These are phyloP conservation scores for Lathamus discolor DNA, from an alignment of 2,113 vertebrate genomes.

Conservation along the genomic window DNA sequence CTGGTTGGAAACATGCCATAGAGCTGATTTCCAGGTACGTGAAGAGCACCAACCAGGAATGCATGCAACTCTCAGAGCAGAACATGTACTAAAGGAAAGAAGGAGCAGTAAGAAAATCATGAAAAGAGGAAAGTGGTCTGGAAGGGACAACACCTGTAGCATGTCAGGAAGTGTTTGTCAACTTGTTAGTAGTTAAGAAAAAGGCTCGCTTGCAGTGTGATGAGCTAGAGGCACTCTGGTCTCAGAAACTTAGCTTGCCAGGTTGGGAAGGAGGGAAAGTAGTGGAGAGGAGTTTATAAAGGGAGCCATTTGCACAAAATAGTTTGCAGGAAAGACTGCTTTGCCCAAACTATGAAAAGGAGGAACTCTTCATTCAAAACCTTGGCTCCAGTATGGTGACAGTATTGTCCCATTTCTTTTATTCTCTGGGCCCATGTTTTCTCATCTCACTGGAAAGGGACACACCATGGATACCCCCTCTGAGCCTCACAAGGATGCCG, in stretches of 20 bases:
- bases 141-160: background rate
- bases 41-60: background rate
- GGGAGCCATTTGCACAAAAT: background rate
- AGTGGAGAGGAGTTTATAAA: background rate
- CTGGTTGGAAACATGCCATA: accelerated
- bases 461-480: accelerated
- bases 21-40: background rate
- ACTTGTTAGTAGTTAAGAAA: background rate
- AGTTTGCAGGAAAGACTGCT: background rate
- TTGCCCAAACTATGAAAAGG: background rate
- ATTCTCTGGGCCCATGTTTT: background rate
- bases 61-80: background rate
- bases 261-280: background rate
- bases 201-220: background rate
- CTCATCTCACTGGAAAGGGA: background rate
- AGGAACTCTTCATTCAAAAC: background rate
- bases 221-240: background rate
- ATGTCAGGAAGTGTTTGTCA: background rate
- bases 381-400: background rate
- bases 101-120: background rate
- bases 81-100: background rate
- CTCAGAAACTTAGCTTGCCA: background rate
- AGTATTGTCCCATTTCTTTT: background rate
- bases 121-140: background rate
- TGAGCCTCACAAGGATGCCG: background rate